Base-by-base conservation (phyloP, 2,888 invertebrate species). In the Cantharis rustica region DNA sequence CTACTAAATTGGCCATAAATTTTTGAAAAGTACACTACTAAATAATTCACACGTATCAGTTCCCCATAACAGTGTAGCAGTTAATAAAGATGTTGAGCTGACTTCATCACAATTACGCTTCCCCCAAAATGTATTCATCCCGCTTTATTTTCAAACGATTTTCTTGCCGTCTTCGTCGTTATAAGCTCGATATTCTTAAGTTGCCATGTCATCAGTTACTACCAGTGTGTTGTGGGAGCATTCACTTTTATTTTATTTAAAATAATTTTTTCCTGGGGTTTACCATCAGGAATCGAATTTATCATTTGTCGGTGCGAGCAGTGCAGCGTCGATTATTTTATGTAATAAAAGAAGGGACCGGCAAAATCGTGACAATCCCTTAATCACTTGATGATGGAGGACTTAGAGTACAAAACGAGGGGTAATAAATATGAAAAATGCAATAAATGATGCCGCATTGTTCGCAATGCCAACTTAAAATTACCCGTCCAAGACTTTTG, bases 131-230 rank as follows among this genome's bases (percentile, higher is more conserved):
- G 75, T 69, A 69, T 73, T 68, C 72, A 74, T 77, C 77, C 73
- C 73, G 75, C 75, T 74, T 71, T 75, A 75, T 79, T 79, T 80
- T 77, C 75, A 75, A 63, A 72, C 63, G 27, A 73, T 16, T 73
- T 79, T 76, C 71, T 73, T 68, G 75, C 75, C 74, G 63, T 81
- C 80, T 79, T 81, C 81, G 83, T 83, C 78, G 82, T 80, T 82
- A 79, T 78, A 81, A 83, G 80, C 82, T 81, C 82, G 80, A 84
- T 85, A 83, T 84, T 85, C 84, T 83, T 85, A 84, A 86, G 86
- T 86, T 86, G 86, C 86, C 84, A 84, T 86, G 86, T 86, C 86
- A 86, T 86, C 86, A 86, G 86, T 85, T 31, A 47, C 47, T 80
- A 80, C 75, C 77, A 80, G 79, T 77, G 79, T 79, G 80, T 81